These are phyloP conservation scores for Beris morrisii DNA, from an alignment of 2,888 invertebrate species.

Conservation along the genomic window DNA sequence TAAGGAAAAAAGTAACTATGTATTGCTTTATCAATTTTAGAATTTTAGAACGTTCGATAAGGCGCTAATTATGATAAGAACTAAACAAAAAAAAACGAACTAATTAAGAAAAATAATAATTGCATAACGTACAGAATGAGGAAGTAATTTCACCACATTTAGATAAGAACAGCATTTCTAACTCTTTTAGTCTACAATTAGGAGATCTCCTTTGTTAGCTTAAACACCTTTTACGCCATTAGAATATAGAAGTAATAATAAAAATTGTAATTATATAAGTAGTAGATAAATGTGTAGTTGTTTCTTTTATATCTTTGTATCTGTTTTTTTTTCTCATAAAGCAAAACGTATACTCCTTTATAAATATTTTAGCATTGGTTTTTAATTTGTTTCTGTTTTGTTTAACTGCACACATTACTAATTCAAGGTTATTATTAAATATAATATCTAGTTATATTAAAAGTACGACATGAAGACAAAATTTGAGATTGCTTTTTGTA, in stretches of 20 bases:
- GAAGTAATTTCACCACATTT: too few relatives aligned
- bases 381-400: background rate
- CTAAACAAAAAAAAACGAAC: too few relatives aligned
- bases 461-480: conserved; percentile 27
- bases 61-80: too few relatives aligned
- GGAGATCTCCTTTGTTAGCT: conserved; percentile 2
- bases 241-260: conserved; percentile 23
- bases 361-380: background rate
- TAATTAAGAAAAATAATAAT: too few relatives aligned
- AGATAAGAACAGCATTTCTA: background rate
- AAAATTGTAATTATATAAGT: too few relatives aligned
- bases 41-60: too few relatives aligned
- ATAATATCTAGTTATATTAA: conserved; percentile 15
- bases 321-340: conserved; percentile 3
- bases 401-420: conserved; percentile 5
- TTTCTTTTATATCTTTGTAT: conserved; percentile 2
- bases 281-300: conserved; percentile 19
- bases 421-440: conserved; percentile 1
- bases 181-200: conserved; percentile 7
- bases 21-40: too few relatives aligned
- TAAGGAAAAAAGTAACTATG: too few relatives aligned
- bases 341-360: conserved; percentile 8
- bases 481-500: conserved; percentile 29
- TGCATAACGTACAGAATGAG: too few relatives aligned
- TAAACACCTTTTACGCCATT: conserved; percentile 1